These are phyloP conservation scores for Onchidella celtica DNA, from an alignment of 2,888 invertebrate genomes.

Conservation along the genomic window DNA sequence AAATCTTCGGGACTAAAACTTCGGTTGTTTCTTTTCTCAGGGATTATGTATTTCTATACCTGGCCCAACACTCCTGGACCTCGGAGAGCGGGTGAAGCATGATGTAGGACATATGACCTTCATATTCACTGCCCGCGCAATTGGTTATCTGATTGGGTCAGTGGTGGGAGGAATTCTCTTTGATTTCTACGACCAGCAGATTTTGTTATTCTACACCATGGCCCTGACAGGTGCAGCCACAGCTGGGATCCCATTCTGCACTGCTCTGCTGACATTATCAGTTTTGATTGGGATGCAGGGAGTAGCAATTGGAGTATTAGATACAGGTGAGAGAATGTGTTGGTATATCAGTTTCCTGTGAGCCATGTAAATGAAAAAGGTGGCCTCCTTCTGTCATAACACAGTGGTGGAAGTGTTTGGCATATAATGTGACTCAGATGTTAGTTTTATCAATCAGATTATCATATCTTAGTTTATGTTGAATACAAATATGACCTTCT, in stretches of 20 bases:
- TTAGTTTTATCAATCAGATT: too few species aligned
- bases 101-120: slow-evolving; percentile 75
- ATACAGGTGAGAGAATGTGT: slow-evolving; percentile 64
- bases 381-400: too few species aligned
- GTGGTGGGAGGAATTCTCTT: slow-evolving; percentile 78
- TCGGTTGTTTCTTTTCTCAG: slow-evolving; percentile 67
- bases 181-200: slow-evolving; percentile 78
- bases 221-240: slow-evolving; percentile 79
- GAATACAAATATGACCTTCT: too few species aligned
- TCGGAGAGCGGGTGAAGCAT: slow-evolving; percentile 74
- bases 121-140: slow-evolving; percentile 79
- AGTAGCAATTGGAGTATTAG: slow-evolving; percentile 79
- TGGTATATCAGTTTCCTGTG: not conserved
- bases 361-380: too few species aligned
- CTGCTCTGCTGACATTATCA: slow-evolving; percentile 73
- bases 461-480: too few species aligned
- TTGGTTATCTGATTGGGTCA: slow-evolving; percentile 80
- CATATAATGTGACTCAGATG: too few species aligned
- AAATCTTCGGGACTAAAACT: too few species aligned
- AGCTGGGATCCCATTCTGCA: slow-evolving; percentile 79
- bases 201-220: slow-evolving; percentile 79
- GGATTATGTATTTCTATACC: slow-evolving; percentile 80
- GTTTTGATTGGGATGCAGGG: slow-evolving; percentile 78
- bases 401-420: too few species aligned
- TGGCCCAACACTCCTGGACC: slow-evolving; percentile 80